phyloP scores from a whole-genome alignment of 2,888 invertebrate species.

The Yponomeuta sedellus region DNA sequence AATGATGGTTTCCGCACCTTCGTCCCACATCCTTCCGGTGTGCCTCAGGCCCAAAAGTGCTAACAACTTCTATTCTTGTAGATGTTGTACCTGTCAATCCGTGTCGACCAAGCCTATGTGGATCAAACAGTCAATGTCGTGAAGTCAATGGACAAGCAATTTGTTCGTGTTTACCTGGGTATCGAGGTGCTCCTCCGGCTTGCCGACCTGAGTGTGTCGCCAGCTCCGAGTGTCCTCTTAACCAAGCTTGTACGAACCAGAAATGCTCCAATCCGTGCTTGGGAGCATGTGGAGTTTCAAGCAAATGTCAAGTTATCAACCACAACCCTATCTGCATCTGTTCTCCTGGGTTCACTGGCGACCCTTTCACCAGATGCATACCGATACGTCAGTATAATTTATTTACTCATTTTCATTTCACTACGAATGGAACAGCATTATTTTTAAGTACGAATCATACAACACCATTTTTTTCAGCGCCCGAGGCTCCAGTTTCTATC shows the following conservation, averaged over 20 bases:
- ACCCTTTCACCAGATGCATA: slow-evolving; percentile 80
- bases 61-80: neutral
- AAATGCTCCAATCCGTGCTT: slow-evolving; percentile 85
- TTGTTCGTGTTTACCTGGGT: slow-evolving; percentile 80
- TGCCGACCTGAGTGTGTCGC: slow-evolving; percentile 84
- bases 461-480: slow-evolving; percentile 34
- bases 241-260: slow-evolving; percentile 82
- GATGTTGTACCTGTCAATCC: slow-evolving; percentile 59
- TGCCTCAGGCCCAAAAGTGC: too few relatives aligned
- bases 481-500: slow-evolving; percentile 38
- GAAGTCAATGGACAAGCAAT: slow-evolving; percentile 79
- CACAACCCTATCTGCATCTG: slow-evolving; percentile 86
- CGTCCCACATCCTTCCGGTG: too few relatives aligned
- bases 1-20: too few relatives aligned
- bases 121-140: slow-evolving; percentile 78
- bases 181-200: slow-evolving; percentile 80
- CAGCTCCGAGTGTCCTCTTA: slow-evolving; percentile 82
- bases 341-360: slow-evolving; percentile 78
- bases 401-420: slow-evolving; percentile 9
- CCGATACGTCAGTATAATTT: slow-evolving; percentile 57
- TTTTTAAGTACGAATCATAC: neutral
- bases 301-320: slow-evolving; percentile 84
- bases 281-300: slow-evolving; percentile 86
- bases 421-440: neutral
- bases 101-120: slow-evolving; percentile 80